A percentile compares a stretch with the other conserved stretches of the same genome.
Evolutionary conservation across 2,113 vertebrate species (phyloP).

Genomic region (Eptesicus fuscus): DNA sequence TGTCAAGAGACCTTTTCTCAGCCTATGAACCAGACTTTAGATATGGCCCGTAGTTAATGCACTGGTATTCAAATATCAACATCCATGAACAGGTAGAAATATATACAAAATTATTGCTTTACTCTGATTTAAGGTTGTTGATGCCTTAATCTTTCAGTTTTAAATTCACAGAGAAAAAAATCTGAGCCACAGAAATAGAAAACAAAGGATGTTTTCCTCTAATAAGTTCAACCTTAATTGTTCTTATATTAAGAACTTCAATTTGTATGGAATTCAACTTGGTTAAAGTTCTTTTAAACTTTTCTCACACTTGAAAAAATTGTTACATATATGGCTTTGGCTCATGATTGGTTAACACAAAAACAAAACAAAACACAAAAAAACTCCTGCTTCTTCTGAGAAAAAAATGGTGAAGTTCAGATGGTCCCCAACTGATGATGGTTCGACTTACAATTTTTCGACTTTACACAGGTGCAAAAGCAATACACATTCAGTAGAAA

Average conservation of each 20-base stretch:
- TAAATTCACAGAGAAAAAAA: background rate
- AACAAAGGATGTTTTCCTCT: background rate
- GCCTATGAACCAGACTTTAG: background rate
- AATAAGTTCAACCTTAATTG: background rate
- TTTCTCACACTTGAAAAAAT: background rate
- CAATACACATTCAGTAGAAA: background rate
- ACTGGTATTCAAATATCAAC: background rate
- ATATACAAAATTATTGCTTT: background rate
- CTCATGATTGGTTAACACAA: background rate
- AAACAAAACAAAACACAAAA: background rate
- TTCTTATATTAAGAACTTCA: background rate
- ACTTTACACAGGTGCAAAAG: background rate
- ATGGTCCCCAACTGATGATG: background rate
- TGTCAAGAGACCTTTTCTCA: background rate
- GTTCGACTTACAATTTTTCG: background rate
- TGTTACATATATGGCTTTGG: background rate
- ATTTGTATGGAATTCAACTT: background rate
- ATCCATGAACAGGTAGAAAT: background rate
- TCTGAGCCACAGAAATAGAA: background rate
- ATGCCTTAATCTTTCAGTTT: background rate
- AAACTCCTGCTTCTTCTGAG: background rate
- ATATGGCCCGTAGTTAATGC: background rate
- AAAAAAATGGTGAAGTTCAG: background rate
- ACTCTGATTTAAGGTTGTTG: background rate
- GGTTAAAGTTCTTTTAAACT: constrained; percentile 10